These are phyloP conservation scores for Manduca sexta DNA, from an alignment of 1,140 invertebrate species.

Conservation along the genomic window DNA sequence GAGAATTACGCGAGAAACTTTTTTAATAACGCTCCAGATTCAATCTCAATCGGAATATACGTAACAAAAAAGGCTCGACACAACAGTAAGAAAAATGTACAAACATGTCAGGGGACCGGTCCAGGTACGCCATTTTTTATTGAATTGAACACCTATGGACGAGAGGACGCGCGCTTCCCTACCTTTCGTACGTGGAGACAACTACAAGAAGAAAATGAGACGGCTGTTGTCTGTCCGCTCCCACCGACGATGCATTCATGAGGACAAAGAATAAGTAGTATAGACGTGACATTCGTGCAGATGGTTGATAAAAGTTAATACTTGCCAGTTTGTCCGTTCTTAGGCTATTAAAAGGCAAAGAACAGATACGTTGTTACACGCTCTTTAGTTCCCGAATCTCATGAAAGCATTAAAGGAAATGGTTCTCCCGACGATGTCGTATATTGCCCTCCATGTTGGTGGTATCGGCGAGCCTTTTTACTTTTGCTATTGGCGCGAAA, in stretches of 20 bases:
- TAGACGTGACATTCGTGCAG: slow-evolving; percentile 69
- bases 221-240: slow-evolving; percentile 31
- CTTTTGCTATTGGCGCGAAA: slow-evolving; percentile 57
- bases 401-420: slow-evolving; percentile 68
- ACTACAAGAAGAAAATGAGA: slow-evolving; percentile 38
- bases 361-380: slow-evolving; percentile 64
- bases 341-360: slow-evolving; percentile 62
- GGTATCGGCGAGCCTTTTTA: slow-evolving; percentile 54
- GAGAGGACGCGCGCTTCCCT: slow-evolving; percentile 42
- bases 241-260: slow-evolving; percentile 44
- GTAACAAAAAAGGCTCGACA: slow-evolving; percentile 53
- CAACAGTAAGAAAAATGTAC: slow-evolving; percentile 66
- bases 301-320: slow-evolving; percentile 69
- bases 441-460: slow-evolving; percentile 55
- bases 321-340: slow-evolving; percentile 60
- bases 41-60: slow-evolving; percentile 64
- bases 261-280: slow-evolving; percentile 69
- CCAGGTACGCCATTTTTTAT: slow-evolving; percentile 69
- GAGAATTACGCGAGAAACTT: slow-evolving; percentile 58
- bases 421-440: slow-evolving; percentile 44
- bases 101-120: slow-evolving; percentile 64
- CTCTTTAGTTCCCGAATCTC: slow-evolving; percentile 63
- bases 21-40: slow-evolving; percentile 66
- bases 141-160: slow-evolving; percentile 61
- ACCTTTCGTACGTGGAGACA: slow-evolving; percentile 35